Base-by-base conservation (phyloP, 2,888 invertebrate genomes). In the Hydraecia micacea region DNA sequence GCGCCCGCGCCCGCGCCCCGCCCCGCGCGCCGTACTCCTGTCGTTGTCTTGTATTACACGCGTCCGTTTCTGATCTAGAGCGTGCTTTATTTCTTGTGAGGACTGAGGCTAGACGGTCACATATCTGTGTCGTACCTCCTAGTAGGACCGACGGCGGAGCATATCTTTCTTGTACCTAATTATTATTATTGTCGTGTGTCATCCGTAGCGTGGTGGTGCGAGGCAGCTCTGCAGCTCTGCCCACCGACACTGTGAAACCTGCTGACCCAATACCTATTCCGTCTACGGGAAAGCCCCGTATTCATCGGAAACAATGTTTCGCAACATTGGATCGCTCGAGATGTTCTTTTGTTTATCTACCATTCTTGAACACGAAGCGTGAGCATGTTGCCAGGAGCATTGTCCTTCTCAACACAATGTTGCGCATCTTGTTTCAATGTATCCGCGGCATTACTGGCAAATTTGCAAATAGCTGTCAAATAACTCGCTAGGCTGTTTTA, bases 151-250 rank as follows among this genome's bases (percentile, higher is more conserved):
- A 86, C 78, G 84, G 75, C 83, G 79, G 83, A 87, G 82, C 90
- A 91, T 91, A 90, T 91, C 91, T 82, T 80, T 85, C 70, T 83
- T 70, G 80, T 89, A 85, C 71, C 46, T 81, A 80, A 32, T 32
- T 36, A 36, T 36, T 2, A 39, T 82, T 77, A 70, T 78, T 68
- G 79, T 80, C 25, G 58, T 67, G 62, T 65, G 46, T 39, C 55
- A 62, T 21, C 32, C 6, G 28, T 62, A 62, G 15, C 32, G 32
- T 36, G 28, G 55, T n/a, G 18, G 58, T 28, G 58, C 25, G 36
- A 25, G 1, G 25, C n/a, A n/a, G n/a, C n/a, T n/a, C n/a, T n/a
- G 13, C 13, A 28, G 18, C 4, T 28, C 58, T 9, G 28, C n/a
- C 39, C 55, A 25, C 32, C 39, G 25, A 39, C 36, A 60, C 52